Percentiles rank a stretch among this genome's conserved stretches.
Evolutionary conservation across 2,888 invertebrate genomes (phyloP).

Genomic region (Stictocephala bisonia): DNA sequence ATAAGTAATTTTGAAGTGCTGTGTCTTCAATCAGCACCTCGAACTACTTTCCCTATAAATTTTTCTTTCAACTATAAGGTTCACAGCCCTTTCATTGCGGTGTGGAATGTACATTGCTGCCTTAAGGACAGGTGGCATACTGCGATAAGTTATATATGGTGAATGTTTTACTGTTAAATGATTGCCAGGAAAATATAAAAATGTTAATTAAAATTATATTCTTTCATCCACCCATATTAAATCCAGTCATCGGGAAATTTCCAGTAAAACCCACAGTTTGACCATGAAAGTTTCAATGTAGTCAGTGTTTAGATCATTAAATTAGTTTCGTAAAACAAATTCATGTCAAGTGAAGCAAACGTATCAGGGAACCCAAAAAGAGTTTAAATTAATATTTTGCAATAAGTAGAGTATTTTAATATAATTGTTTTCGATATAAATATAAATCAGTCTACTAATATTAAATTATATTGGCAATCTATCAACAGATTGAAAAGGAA

Average conservation of each 20-base stretch:
- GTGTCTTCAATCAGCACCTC: too few relatives aligned
- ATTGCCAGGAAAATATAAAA: not conserved
- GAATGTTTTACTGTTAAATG: not conserved
- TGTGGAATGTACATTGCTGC: not conserved
- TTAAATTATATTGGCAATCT: not conserved
- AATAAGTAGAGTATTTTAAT: not conserved
- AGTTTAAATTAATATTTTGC: not conserved
- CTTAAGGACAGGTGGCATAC: not conserved
- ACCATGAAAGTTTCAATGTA: not conserved
- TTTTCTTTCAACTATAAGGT: too few relatives aligned
- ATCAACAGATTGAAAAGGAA: slow-evolving; percentile 14
- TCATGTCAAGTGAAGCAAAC: too few relatives aligned
- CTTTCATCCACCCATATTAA: not conserved
- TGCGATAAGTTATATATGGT: not conserved
- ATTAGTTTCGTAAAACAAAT: not conserved
- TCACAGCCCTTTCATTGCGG: too few relatives aligned
- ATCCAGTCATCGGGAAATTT: not conserved
- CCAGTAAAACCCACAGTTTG: slow-evolving; percentile 18
- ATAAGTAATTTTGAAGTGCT: too few relatives aligned
- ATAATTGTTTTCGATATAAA: not conserved
- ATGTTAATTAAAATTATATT: not conserved
- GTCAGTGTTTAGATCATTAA: not conserved
- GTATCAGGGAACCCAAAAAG: not conserved
- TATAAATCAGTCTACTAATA: not conserved
- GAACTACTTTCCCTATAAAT: too few relatives aligned